Percentiles rank a stretch among this genome's conserved stretches.
phyloP scores from a whole-genome alignment of 2,797 vertebrate species.

The Columba guinea region DNA sequence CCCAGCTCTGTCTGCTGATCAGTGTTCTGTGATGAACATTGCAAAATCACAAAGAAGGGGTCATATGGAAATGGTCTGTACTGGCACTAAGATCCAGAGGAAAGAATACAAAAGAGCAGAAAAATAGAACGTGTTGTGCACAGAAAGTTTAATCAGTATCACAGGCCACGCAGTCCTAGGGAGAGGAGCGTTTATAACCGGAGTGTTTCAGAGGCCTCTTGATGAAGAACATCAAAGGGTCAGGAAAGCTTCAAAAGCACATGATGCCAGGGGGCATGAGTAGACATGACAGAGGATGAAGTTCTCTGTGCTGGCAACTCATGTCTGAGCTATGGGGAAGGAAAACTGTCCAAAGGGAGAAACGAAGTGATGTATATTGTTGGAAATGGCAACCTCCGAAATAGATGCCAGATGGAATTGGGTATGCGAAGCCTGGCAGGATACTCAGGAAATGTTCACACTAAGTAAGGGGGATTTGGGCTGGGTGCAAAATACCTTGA shows the following conservation, averaged over 20 bases:
- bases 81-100: background rate
- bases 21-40: background rate
- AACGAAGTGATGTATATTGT: background rate
- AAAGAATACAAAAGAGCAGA: background rate
- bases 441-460: background rate
- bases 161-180: background rate
- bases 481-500: background rate
- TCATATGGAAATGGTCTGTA: background rate
- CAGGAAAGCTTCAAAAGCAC: background rate
- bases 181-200: background rate
- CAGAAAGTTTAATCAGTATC: background rate
- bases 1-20: background rate
- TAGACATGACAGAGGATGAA: background rate
- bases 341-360: background rate
- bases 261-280: background rate
- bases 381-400: constrained; percentile 7
- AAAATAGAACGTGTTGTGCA: background rate
- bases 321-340: background rate
- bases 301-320: background rate
- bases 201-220: background rate
- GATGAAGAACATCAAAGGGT: background rate
- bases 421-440: background rate
- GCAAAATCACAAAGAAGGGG: background rate
- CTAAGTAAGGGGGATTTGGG: background rate
- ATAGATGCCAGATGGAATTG: background rate